These are phyloP conservation scores for Pristionchus exspectatus DNA, from an alignment of 2,888 invertebrate genomes.

Conservation along the genomic window DNA sequence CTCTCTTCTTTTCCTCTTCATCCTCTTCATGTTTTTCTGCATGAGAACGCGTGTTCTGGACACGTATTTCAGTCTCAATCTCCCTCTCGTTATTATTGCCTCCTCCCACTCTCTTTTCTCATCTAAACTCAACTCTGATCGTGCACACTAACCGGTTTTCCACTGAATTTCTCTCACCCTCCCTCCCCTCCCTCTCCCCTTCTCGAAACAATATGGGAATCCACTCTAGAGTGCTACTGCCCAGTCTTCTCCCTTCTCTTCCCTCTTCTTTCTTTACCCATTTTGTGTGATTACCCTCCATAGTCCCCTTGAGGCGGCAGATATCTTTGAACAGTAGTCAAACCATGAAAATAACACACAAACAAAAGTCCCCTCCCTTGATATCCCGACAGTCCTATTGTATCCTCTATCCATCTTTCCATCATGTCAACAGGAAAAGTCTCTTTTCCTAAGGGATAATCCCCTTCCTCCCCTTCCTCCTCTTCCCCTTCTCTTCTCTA, in stretches of 20 bases:
- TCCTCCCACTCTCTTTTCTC: neutral
- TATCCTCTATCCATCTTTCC: conserved; percentile 38
- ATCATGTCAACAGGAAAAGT: conserved; percentile 46
- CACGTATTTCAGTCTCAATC: neutral
- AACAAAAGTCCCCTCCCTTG: neutral
- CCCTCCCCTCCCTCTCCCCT: neutral
- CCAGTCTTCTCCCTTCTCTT: neutral
- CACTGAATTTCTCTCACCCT: neutral
- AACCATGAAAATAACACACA: neutral
- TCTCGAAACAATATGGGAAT: conserved; percentile 33
- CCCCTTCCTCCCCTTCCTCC: neutral
- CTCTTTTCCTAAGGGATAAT: conserved; percentile 18
- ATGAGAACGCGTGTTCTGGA: neutral
- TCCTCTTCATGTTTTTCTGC: conserved; percentile 15
- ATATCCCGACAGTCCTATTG: conserved; percentile 42
- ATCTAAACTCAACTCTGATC: conserved; percentile 1
- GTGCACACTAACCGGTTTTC: conserved; percentile 35
- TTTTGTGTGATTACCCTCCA: neutral
- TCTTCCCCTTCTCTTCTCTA: conserved; percentile 30
- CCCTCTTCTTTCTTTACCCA: conserved; percentile 23
- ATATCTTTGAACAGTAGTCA: conserved; percentile 21
- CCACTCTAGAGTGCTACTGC: conserved; percentile 37
- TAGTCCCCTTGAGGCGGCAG: neutral
- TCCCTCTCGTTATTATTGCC: conserved; percentile 11
- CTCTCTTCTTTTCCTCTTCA: neutral